Conservation (phyloP, 1,140 invertebrate species). For the Achroia grisella region DNA sequence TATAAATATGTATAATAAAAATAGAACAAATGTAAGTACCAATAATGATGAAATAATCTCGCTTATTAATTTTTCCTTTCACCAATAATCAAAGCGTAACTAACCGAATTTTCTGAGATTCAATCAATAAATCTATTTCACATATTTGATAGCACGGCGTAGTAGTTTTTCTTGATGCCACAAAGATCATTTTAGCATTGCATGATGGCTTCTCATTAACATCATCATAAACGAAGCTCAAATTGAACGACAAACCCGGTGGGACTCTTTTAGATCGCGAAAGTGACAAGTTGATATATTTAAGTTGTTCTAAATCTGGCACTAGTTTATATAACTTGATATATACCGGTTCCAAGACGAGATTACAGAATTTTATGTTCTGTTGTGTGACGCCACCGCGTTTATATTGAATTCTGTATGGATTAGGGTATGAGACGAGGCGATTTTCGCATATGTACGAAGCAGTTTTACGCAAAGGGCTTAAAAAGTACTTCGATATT, state of each 20-base stretch:
- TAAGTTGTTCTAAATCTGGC: conserved; percentile 51
- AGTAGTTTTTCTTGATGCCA: conserved; percentile 43
- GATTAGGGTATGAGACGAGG: conserved; percentile 43
- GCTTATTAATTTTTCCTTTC: no score
- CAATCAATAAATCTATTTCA: conserved; percentile 44
- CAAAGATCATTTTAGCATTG: conserved; percentile 47
- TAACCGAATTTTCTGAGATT: conserved; percentile 30
- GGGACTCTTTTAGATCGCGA: conserved; percentile 50
- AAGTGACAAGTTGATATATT: conserved; percentile 44
- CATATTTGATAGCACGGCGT: conserved; percentile 61
- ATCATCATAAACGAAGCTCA: conserved; percentile 47
- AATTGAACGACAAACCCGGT: conserved; percentile 45
- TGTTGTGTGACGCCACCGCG: conserved; percentile 39
- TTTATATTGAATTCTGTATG: conserved; percentile 35
- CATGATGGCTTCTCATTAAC: conserved; percentile 35
- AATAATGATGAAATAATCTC: no score
- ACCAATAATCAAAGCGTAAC: conserved; percentile 11
- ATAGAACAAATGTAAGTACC: no score
- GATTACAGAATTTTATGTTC: conserved; percentile 43
- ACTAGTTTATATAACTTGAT: conserved; percentile 45
- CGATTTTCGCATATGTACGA: conserved; percentile 50
- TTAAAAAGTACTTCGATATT: conserved; percentile 58
- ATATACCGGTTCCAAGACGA: conserved; percentile 44
- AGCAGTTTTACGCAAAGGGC: conserved; percentile 47
- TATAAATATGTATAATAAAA: no score